Evolutionary conservation across 2,797 vertebrate species (phyloP).

Genomic region (Hippopotamyrus pictus): DNA sequence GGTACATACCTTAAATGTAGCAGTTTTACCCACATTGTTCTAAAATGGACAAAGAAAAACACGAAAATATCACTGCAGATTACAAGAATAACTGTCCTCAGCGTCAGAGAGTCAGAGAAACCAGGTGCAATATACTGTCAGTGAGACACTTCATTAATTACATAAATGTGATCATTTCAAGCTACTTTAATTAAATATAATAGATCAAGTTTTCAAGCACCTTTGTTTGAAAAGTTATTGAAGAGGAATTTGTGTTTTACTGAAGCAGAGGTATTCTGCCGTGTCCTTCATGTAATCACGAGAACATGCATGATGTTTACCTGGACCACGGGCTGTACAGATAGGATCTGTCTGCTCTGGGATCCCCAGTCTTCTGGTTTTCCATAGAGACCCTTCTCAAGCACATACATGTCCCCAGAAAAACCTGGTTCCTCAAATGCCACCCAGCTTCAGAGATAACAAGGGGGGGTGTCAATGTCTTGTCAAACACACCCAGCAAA

Average conservation of each 20-base stretch:
- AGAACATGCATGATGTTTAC: conserved; percentile 47
- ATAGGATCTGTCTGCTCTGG: conserved; percentile 66
- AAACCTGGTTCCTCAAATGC: conserved; percentile 81
- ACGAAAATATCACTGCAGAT: conserved; percentile 18
- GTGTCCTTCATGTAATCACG: neutral
- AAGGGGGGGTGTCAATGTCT: neutral
- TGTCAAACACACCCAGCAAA: neutral
- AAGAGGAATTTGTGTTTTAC: neutral
- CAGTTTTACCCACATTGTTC: conserved; percentile 64
- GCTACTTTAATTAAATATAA: neutral
- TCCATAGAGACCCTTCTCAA: conserved; percentile 85
- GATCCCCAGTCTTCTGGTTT: conserved; percentile 81
- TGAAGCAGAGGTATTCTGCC: neutral
- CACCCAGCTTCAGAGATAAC: conserved; percentile 72
- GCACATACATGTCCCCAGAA: conserved; percentile 75
- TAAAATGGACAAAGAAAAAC: conserved; percentile 47
- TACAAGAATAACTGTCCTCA: neutral
- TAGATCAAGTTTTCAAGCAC: neutral
- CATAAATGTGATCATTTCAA: neutral
- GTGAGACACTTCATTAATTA: neutral
- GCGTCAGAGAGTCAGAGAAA: too few relatives aligned
- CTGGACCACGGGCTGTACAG: conserved; percentile 76
- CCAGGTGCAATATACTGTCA: neutral
- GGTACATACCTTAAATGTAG: conserved; percentile 73
- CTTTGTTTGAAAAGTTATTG: neutral